Base-by-base conservation (phyloP, 1,140 invertebrate species). In the Drosophila simulans region DNA sequence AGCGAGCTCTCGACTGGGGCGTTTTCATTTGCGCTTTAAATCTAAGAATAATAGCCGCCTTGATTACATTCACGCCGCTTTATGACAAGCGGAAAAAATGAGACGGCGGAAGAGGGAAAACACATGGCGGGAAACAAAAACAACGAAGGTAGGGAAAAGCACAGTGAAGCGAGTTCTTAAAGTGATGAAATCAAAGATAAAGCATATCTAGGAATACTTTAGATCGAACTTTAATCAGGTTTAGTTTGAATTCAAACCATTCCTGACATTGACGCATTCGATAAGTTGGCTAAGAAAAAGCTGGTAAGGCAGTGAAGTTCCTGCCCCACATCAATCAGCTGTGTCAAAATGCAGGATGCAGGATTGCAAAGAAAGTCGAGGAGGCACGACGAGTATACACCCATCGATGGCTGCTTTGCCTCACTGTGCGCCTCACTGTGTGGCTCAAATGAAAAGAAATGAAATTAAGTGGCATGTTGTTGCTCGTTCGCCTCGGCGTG, bases 1-100 rank as follows among this genome's bases (percentile, higher is more conserved):
- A 25, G 25, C 60, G 60, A 60, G 17, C 15, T 64, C 51, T 39
- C 48, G 43, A 42, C 43, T 48, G 13, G 60, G 64, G 54, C 60
- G 53, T 80, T 83, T 86, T 89, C 83, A 89, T 88, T 88, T 88
- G 76, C 76, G 79, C 79, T 81, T 89, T 84, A 88, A 88, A 88
- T 88, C 83, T 88, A 89, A 88, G 83, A 88, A 88, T 88, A 88
- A 88, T 88, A 89, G 83, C 80, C 59, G 83, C 75, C 80, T 88
- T 88, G 83, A 88, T 88, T 88, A 80, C 83, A 89, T 88, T 88
- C 84, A 84, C 76, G 71, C 80, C 83, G 83, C 84, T 89, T 88
- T 89, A 89, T 88, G 84, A 89, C 84, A 73, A 88, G 63, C 70
- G 55, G 59, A 75, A 73, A 63, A 77, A 77, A 56, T 48, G 46